Conservation (phyloP, 2,113 vertebrate species). For the Polypterus bichir region DNA sequence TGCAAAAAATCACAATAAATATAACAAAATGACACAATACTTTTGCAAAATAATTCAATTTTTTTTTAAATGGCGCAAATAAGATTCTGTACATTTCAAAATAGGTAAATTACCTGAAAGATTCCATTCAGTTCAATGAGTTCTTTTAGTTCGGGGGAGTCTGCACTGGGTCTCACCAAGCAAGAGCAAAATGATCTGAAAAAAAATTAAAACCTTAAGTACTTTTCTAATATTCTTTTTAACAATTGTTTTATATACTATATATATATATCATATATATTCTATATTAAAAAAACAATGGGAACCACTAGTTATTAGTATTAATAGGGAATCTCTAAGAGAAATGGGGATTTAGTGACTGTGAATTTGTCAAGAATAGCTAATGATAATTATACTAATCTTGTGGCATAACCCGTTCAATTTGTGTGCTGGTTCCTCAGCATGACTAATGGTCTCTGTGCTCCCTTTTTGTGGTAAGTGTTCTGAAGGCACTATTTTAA, state of each 20-base stretch:
- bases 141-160: constrained; percentile 49
- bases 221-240: not conserved
- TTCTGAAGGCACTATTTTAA: not conserved
- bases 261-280: not conserved
- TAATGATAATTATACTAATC: too few species aligned
- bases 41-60: too few species aligned
- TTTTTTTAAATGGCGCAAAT: too few species aligned
- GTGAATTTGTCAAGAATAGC: too few species aligned
- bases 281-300: too few species aligned
- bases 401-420: not conserved
- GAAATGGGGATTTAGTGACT: too few species aligned
- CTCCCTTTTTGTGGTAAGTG: not conserved
- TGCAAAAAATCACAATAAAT: too few species aligned
- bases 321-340: too few species aligned
- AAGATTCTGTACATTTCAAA: too few species aligned
- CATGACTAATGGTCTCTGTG: not conserved
- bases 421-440: not conserved
- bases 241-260: not conserved
- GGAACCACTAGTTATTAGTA: too few species aligned
- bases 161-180: constrained; percentile 40
- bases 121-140: constrained; percentile 48
- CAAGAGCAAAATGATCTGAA: constrained; percentile 58
- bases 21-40: too few species aligned
- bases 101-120: constrained; percentile 44
- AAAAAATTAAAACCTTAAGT: not conserved